A percentile compares a stretch with the other conserved stretches of the same genome.
Conservation (phyloP, 1,140 invertebrate species). For the Drosophila ficusphila region DNA sequence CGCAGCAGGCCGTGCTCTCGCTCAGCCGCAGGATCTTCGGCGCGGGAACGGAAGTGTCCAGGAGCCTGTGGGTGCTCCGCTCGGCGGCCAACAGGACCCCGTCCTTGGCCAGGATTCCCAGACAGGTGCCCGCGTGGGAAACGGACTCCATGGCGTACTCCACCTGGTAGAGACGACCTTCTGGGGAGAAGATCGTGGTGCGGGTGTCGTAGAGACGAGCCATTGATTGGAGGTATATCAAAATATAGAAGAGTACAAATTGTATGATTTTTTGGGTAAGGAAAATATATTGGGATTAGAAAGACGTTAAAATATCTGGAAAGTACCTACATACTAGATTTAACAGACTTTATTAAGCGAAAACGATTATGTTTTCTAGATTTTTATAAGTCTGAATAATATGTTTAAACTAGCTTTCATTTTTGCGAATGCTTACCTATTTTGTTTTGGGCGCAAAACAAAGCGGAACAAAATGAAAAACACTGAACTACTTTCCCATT, state of each 20-base stretch:
- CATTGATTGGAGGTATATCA: neutral
- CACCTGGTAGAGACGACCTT: constrained; percentile 99
- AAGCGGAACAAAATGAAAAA: neutral
- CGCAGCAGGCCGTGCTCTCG: constrained; percentile 97
- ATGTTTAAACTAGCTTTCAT: no score
- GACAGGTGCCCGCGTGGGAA: constrained; percentile 98
- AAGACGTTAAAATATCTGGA: neutral
- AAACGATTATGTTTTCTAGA: no score
- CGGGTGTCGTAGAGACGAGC: constrained; percentile 82
- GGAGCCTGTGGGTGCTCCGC: constrained; percentile 97
- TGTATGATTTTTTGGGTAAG: neutral
- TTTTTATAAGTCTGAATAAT: no score
- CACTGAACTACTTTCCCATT: constrained; percentile 1
- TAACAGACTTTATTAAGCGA: no score
- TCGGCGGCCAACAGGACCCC: constrained; percentile 98
- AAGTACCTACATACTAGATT: neutral
- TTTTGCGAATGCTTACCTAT: no score
- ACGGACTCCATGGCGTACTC: constrained; percentile 99
- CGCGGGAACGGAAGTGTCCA: constrained; percentile 98
- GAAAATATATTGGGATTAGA: no score
- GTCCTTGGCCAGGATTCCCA: constrained; percentile 97
- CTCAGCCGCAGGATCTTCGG: constrained; percentile 99
- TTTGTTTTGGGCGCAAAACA: neutral
- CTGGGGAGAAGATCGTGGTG: constrained; percentile 99
- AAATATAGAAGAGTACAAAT: neutral